Evolutionary conservation across 1,140 invertebrate genomes (phyloP).

Genomic region (Dryas iulia): DNA sequence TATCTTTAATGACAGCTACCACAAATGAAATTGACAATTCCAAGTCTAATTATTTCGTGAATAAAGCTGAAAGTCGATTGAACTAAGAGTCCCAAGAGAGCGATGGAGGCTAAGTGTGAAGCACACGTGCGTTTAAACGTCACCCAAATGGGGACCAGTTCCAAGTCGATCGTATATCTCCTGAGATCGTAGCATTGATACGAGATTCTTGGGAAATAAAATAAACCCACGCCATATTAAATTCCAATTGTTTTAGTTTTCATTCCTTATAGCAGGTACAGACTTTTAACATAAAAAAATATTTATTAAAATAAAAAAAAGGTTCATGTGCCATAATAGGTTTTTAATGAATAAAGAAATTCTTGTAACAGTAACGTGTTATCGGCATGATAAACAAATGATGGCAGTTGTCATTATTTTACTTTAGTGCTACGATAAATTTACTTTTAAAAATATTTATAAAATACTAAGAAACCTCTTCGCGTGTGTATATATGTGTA

Average conservation of each 20-base stretch:
- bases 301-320: neutral
- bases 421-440: neutral
- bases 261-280: neutral
- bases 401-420: too few relatives aligned
- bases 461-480: neutral
- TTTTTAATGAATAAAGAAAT: slow-evolving; percentile 19
- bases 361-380: neutral
- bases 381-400: neutral
- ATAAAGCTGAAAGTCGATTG: slow-evolving; percentile 37
- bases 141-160: slow-evolving; percentile 68
- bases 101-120: slow-evolving; percentile 59
- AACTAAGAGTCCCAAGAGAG: slow-evolving; percentile 28
- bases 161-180: slow-evolving; percentile 49
- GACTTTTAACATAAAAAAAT: neutral
- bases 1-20: slow-evolving; percentile 46
- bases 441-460: neutral
- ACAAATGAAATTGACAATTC: slow-evolving; percentile 13
- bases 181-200: slow-evolving; percentile 65
- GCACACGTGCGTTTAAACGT: slow-evolving; percentile 69
- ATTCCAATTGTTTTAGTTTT: slow-evolving; percentile 40
- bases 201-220: slow-evolving; percentile 53
- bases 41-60: slow-evolving; percentile 3
- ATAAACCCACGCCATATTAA: slow-evolving; percentile 45
- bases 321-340: neutral
- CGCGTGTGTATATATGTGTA: neutral